These are phyloP conservation scores for Cyclophora punctaria DNA, from an alignment of 2,888 invertebrate genomes.

Conservation along the genomic window DNA sequence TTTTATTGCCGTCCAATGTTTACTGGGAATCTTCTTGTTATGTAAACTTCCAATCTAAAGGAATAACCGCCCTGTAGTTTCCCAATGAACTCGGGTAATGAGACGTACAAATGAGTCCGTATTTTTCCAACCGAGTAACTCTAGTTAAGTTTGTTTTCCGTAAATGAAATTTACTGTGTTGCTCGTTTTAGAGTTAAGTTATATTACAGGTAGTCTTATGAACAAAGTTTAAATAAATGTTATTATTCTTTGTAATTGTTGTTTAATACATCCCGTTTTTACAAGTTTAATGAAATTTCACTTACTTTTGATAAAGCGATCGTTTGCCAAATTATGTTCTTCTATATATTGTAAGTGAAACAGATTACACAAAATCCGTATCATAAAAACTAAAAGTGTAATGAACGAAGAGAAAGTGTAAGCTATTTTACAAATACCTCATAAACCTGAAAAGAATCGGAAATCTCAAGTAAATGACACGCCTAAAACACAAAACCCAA, in stretches of 20 bases:
- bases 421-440: conserved; percentile 2
- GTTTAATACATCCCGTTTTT: too few species aligned
- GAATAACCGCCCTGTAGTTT: conserved; percentile 18
- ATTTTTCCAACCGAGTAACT: conserved; percentile 20
- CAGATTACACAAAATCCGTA: not conserved
- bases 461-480: conserved; percentile 31
- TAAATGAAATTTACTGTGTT: conserved; percentile 18
- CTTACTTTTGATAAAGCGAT: conserved; percentile 2
- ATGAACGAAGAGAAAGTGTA: not conserved
- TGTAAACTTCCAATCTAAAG: conserved; percentile 25
- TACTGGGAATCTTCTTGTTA: conserved; percentile 28
- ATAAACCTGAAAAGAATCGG: conserved; percentile 17
- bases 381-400: not conserved
- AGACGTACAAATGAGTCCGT: conserved; percentile 25
- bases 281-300: too few species aligned
- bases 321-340: too few species aligned
- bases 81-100: conserved; percentile 20
- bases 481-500: conserved; percentile 36
- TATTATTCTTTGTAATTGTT: too few species aligned
- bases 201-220: not conserved
- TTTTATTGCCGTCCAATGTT: conserved; percentile 45
- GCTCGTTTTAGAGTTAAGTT: not conserved
- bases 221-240: not conserved
- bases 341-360: too few species aligned
- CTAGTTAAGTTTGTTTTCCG: conserved; percentile 20